Evolutionary conservation across 1,140 invertebrate species (phyloP), one percentile per base, ranked within the genome.

Genomic region (Drosophila tropicalis): DNA sequence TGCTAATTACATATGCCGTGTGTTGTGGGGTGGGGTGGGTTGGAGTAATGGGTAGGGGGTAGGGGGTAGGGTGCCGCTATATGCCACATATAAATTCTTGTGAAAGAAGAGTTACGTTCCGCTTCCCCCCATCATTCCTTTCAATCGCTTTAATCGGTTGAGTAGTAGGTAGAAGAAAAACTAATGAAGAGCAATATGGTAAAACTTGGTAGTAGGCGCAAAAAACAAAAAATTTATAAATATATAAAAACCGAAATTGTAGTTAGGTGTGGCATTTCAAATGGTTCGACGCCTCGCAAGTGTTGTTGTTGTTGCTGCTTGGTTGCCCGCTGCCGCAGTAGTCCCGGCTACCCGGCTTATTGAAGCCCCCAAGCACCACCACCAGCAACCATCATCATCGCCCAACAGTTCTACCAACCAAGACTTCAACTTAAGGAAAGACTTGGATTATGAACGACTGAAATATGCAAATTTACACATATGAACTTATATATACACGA

Each of bases 191-290:
- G 67, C 73, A 69, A 72, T 55, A 72, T 29, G 4, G 25, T 29
- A 29, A 29, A 29, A 29, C 29, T 75, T 79, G 66, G 82, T 86
- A 86, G 82, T 86, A 86, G 82, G 83, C 79, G 82, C 82, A 82
- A 87, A 29, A 29, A 76, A 44, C 67, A 60, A 40, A 71, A 67
- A 62, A 60, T n/a, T n/a, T n/a, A 55, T 29, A 51, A 62, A 62
- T 5, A 76, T 67, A 67, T 67, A 71, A 62, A 57, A 66, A 68
- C 58, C 69, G 17, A 85, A 79, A 79, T 82, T 84, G 71, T 84
- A 74, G 80, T 84, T 87, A 87, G 84, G 84, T 87, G 84, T 89
- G 84, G 84, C 84, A 89, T 87, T 87, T 87, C 84, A 87, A 87
- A 87, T 81, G 84, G 76, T 89, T 87, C 84, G 84, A 89, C 84